Conservation (phyloP, 2,113 vertebrate species). For the Petromus typicus region DNA sequence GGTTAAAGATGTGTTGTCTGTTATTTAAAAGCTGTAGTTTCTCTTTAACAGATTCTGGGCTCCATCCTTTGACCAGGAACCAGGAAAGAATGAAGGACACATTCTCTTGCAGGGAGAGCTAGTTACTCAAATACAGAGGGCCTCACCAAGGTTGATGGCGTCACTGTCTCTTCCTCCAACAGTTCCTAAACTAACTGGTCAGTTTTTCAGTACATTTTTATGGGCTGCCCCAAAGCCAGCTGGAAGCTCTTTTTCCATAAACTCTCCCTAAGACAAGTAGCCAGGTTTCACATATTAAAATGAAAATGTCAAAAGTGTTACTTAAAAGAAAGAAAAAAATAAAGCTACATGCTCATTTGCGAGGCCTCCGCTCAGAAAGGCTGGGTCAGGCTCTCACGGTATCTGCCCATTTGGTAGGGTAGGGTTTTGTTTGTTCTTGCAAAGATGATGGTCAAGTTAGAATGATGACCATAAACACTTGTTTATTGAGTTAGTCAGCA, state of each 20-base stretch:
- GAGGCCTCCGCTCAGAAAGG: background rate
- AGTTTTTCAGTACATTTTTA: constrained; percentile 73
- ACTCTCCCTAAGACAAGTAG: constrained; percentile 75
- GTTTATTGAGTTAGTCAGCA: background rate
- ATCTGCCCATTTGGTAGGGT: background rate
- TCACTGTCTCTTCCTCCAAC: constrained; percentile 38
- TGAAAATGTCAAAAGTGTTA: constrained; percentile 70
- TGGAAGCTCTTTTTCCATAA: constrained; percentile 79
- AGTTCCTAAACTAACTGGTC: constrained; percentile 56
- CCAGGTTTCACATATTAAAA: constrained; percentile 74
- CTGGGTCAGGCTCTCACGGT: background rate
- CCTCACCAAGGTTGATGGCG: constrained; percentile 5
- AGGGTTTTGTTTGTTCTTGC: background rate
- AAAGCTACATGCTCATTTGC: background rate
- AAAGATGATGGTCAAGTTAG: background rate
- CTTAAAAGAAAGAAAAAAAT: background rate
- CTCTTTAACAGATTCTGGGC: constrained; percentile 72
- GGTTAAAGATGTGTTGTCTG: constrained; percentile 64
- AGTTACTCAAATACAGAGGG: background rate
- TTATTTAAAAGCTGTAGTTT: constrained; percentile 75
- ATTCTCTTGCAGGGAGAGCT: constrained; percentile 56
- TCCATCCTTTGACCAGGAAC: constrained; percentile 68
- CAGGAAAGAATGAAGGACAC: constrained; percentile 61
- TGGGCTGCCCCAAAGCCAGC: constrained; percentile 68
- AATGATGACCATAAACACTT: background rate